Evolutionary conservation across 2,113 vertebrate genomes (phyloP).

Genomic region (Leiothrix lutea): DNA sequence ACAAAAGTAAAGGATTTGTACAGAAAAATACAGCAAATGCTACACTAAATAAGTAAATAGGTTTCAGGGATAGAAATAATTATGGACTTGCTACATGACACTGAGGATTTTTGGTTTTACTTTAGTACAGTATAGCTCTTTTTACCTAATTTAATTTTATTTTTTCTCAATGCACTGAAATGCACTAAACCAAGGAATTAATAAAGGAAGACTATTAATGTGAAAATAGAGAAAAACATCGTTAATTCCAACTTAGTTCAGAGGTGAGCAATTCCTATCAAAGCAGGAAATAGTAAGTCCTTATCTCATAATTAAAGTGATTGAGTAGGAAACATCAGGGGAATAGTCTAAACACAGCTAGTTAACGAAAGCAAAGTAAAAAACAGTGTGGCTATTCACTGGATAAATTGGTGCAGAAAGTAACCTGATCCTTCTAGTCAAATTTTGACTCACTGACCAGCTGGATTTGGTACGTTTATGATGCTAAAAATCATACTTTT

Average conservation of each 20-base stretch:
- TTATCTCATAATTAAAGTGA: slow-evolving; percentile 49
- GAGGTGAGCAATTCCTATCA: slow-evolving; percentile 13
- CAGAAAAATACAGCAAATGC: background rate
- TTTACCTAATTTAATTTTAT: background rate
- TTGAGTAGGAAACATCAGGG: background rate
- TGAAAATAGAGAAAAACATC: background rate
- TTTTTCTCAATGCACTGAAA: background rate
- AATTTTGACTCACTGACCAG: background rate
- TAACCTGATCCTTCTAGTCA: accelerated
- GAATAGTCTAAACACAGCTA: slow-evolving; percentile 3
- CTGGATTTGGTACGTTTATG: background rate
- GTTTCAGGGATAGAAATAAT: background rate
- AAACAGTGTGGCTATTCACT: background rate
- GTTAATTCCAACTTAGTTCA: slow-evolving; percentile 1
- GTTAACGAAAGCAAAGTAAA: background rate
- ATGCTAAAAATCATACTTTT: background rate
- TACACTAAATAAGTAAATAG: background rate
- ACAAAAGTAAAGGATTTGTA: background rate
- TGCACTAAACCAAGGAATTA: background rate
- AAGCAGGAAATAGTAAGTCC: slow-evolving; percentile 19
- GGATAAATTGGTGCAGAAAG: background rate
- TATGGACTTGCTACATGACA: background rate
- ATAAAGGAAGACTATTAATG: background rate
- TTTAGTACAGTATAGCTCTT: background rate
- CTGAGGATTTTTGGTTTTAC: background rate